Base-by-base conservation (phyloP, 2,113 vertebrate species). In the Prochilodus magdalenae region DNA sequence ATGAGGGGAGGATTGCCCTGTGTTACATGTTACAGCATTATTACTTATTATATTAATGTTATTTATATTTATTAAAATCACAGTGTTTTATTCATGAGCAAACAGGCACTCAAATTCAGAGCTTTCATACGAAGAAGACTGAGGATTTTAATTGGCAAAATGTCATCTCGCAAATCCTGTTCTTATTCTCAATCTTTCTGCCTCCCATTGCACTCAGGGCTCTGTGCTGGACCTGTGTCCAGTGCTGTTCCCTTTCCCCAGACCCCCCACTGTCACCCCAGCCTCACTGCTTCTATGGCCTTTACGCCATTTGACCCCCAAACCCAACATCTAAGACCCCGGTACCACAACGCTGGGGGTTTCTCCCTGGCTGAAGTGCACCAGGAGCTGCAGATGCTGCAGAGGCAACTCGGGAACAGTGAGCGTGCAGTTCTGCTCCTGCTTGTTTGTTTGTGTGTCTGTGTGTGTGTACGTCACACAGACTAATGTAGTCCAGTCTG, bases 361-460 rank as follows among this genome's bases (percentile, higher is more conserved):
- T 96, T 97, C 92, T 96, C 95, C 80, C 83, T 98, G 94, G 95
- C 95, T 0, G 94, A 96, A 87, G 96, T 94, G 1, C 96, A 98
- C 63, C 96, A 96, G 92, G 97, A 99, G 84, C 94, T 98, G 88
- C 96, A 98, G 93, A 94, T 92, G 94, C 92, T 99, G 85, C 97
- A 92, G 90, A 96, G 90, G 89, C 96, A 97, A 91, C 89, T 98
- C 86, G 93, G 93, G 92, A 93, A 94, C 94, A 94, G 92, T 93
- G 95, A 96, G 93, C 89, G 90, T 74, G 84, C 83, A 88, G 80
- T 0, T 36, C 3, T 40, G 69, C 79, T 16, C 77, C 40, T 16
- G 78, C 86, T 86, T 89, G 85, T 69, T 59, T 13, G 55, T 83
- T 22, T 80, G 73, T 70, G 15, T 75, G 79, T 70, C 3, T 70